These are phyloP conservation scores for Nothoprocta perdicaria DNA, from an alignment of 2,113 vertebrate genomes.

Conservation along the genomic window DNA sequence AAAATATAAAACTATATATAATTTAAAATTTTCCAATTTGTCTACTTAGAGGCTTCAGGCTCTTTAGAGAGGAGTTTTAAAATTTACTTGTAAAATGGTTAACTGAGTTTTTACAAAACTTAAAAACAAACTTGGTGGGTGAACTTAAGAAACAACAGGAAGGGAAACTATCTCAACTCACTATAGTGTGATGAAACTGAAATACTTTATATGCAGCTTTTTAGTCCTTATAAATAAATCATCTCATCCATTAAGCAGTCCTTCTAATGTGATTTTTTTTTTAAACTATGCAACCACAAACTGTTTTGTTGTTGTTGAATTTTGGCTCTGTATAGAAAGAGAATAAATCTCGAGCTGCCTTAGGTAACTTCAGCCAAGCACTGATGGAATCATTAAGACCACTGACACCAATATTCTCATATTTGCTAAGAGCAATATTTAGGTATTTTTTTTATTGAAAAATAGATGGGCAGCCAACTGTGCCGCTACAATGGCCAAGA, in stretches of 20 bases:
- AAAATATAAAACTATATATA: neutral
- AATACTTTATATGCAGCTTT: neutral
- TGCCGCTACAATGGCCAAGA: neutral
- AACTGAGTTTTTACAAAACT: neutral
- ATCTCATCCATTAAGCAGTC: neutral
- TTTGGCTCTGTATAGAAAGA: slow-evolving; percentile 11
- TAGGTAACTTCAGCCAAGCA: slow-evolving; percentile 1
- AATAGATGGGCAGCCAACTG: neutral
- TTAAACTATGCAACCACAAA: slow-evolving; percentile 16
- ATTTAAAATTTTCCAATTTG: neutral
- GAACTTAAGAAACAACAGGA: neutral
- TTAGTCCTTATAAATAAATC: slow-evolving; percentile 19
- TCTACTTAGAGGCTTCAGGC: neutral
- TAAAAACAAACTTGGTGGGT: neutral
- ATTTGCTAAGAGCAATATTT: slow-evolving; percentile 17
- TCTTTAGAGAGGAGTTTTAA: neutral
- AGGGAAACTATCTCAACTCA: neutral
- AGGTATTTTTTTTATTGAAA: neutral
- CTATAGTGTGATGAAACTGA: neutral
- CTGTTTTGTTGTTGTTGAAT: slow-evolving; percentile 6
- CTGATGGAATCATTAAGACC: neutral
- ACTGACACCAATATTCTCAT: neutral
- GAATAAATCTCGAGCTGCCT: neutral
- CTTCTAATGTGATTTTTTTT: slow-evolving; percentile 33
- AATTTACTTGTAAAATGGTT: neutral